Evolutionary conservation across 2,888 invertebrate genomes (phyloP).

Genomic region (Caenorhabditis japonica): DNA sequence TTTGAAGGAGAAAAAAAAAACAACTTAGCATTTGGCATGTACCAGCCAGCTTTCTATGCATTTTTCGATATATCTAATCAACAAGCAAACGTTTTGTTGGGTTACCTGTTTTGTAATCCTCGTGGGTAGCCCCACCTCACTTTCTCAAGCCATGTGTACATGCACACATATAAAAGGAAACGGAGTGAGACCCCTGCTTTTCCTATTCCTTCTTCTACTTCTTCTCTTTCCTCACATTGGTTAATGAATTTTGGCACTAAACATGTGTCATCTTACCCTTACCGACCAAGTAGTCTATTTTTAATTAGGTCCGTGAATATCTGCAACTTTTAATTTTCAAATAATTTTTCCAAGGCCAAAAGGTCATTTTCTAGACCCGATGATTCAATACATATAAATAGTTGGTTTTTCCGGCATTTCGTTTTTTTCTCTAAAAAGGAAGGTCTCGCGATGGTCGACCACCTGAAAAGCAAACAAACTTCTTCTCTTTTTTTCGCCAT

Average conservation of each 20-base stretch:
- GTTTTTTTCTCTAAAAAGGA: constrained; percentile 12
- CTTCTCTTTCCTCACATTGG: constrained; percentile 16
- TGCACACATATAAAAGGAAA: constrained; percentile 39
- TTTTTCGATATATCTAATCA: constrained; percentile 6
- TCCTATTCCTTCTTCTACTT: neutral
- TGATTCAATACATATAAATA: constrained; percentile 7
- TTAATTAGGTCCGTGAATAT: constrained; percentile 27
- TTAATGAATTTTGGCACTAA: constrained; percentile 52
- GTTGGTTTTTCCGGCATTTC: constrained; percentile 14
- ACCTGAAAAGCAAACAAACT: constrained; percentile 47
- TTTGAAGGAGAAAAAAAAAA: too few relatives aligned
- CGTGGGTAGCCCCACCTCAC: constrained; percentile 10
- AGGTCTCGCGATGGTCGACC: constrained; percentile 5
- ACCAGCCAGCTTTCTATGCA: too few relatives aligned
- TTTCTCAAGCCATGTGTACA: constrained; percentile 25
- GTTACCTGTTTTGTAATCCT: constrained; percentile 37
- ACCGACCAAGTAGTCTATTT: constrained; percentile 2
- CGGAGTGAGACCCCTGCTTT: constrained; percentile 18
- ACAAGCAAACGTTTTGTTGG: constrained; percentile 1
- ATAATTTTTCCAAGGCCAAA: neutral
- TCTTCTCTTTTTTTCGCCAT: constrained; percentile 34
- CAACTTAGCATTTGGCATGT: too few relatives aligned
- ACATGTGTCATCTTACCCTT: constrained; percentile 41
- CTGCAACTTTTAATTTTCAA: neutral
- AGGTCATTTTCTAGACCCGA: too few relatives aligned